Conservation (phyloP, 2,888 invertebrate genomes). For the Pemphredon lugubris region DNA sequence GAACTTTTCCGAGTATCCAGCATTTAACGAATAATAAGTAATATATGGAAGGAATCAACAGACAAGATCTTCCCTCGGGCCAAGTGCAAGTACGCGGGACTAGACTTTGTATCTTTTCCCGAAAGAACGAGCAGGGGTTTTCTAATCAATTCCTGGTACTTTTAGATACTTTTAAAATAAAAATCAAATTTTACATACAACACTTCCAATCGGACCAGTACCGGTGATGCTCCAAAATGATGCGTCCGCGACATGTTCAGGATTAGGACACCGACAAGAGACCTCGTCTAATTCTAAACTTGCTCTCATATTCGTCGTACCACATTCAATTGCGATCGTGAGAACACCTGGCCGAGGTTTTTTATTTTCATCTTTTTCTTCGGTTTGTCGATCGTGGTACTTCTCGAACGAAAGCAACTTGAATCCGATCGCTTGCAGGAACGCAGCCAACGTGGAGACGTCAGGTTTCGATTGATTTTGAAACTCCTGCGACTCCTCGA, state of each 20-base stretch:
- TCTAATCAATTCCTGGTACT: too few species aligned
- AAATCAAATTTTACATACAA: slow-evolving; percentile 46
- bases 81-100: too few species aligned
- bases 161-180: too few species aligned
- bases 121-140: too few species aligned
- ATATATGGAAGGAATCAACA: too few species aligned
- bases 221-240: slow-evolving; percentile 76
- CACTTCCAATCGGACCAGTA: slow-evolving; percentile 63
- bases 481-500: slow-evolving; percentile 24
- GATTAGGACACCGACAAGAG: slow-evolving; percentile 71
- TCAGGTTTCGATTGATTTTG: slow-evolving; percentile 63
- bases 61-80: too few species aligned
- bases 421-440: slow-evolving; percentile 74
- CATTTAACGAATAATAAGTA: too few species aligned
- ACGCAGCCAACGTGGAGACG: slow-evolving; percentile 67
- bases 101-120: too few species aligned
- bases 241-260: slow-evolving; percentile 67
- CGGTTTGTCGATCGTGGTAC: not conserved
- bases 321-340: slow-evolving; percentile 70
- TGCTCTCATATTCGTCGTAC: slow-evolving; percentile 73
- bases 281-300: slow-evolving; percentile 70
- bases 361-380: not conserved
- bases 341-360: slow-evolving; percentile 28
- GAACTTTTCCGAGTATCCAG: too few species aligned
- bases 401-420: slow-evolving; percentile 72